These are phyloP conservation scores for Odontophorus gujanensis DNA, from an alignment of 2,113 vertebrate species.

Conservation along the genomic window DNA sequence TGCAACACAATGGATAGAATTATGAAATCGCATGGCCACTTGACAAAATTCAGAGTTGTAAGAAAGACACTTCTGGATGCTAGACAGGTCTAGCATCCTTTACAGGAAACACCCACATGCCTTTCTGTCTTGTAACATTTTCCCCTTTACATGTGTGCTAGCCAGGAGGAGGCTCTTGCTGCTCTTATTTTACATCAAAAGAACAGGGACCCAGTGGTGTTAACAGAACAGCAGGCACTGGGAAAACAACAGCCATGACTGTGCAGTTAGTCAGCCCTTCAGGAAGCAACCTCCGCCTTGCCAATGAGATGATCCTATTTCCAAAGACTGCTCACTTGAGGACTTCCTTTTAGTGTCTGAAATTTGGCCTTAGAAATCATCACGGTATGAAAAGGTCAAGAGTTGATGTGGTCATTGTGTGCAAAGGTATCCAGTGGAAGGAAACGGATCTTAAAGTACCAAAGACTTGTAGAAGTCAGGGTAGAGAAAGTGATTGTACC, in stretches of 20 bases:
- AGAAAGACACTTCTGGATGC: neutral
- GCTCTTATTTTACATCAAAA: neutral
- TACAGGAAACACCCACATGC: slow-evolving; percentile 34
- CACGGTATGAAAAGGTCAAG: neutral
- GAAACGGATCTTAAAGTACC: neutral
- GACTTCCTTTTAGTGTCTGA: neutral
- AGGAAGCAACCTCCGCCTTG: neutral
- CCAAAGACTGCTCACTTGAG: slow-evolving; percentile 10
- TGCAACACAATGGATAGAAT: neutral
- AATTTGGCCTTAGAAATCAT: neutral
- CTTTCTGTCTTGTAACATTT: slow-evolving; percentile 18
- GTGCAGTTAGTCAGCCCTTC: neutral
- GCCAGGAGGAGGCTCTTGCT: neutral
- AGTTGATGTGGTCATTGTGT: neutral
- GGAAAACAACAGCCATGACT: neutral
- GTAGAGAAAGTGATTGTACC: neutral
- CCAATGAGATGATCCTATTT: slow-evolving; percentile 5
- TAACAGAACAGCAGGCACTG: neutral
- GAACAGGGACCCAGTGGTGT: neutral
- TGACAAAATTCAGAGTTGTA: neutral
- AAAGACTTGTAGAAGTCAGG: neutral
- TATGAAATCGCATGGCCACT: neutral
- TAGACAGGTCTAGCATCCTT: neutral
- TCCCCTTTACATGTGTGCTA: neutral
- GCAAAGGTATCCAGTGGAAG: neutral